Conservation (phyloP, 2,888 invertebrate species). For the Dendrolimus pini region DNA sequence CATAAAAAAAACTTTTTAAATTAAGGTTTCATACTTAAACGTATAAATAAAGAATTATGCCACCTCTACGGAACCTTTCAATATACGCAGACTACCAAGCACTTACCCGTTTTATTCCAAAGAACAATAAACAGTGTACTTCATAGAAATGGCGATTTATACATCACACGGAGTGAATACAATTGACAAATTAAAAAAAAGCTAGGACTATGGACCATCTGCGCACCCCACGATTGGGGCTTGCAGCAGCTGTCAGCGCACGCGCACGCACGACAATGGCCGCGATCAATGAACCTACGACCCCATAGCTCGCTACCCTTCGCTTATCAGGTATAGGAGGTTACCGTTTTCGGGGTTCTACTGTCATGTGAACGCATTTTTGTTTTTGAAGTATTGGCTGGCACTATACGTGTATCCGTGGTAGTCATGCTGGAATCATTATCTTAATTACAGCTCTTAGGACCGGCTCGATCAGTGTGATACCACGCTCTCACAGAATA, state of each 20-base stretch:
- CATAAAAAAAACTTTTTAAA: too few species aligned
- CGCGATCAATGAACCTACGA: conserved; percentile 68
- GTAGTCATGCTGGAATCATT: too few species aligned
- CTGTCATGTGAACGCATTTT: background rate
- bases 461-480: too few species aligned
- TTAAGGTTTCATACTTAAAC: too few species aligned
- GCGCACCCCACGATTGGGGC: conserved; percentile 44
- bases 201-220: conserved; percentile 39
- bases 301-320: conserved; percentile 40
- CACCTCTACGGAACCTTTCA: too few species aligned
- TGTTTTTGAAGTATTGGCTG: too few species aligned
- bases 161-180: background rate
- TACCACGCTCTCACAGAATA: too few species aligned
- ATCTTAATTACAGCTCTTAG: too few species aligned
- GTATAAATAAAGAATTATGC: too few species aligned
- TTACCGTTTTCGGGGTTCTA: conserved; percentile 23
- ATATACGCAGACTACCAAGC: too few species aligned
- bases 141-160: background rate
- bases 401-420: too few species aligned
- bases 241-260: conserved; percentile 63
- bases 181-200: background rate
- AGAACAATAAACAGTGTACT: background rate
- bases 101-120: background rate
- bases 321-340: conserved; percentile 30
- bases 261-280: conserved; percentile 60